Percentiles rank a stretch among this genome's conserved stretches.
These are phyloP conservation scores for Isoperla grammatica DNA, from an alignment of 2,888 invertebrate genomes.

Conservation along the genomic window DNA sequence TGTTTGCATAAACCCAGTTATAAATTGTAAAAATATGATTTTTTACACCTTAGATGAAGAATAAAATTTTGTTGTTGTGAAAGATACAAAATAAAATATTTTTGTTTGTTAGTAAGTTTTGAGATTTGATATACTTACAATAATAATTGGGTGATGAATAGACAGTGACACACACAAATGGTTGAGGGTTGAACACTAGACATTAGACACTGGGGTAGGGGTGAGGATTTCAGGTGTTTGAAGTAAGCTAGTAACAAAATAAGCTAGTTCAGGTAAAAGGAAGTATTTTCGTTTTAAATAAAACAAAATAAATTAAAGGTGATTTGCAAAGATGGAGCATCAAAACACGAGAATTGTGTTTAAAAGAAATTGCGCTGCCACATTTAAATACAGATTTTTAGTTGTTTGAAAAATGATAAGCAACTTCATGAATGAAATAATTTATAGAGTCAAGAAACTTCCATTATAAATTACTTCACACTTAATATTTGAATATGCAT, in stretches of 20 bases:
- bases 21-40: not conserved
- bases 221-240: constrained; percentile 15
- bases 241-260: constrained; percentile 17
- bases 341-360: too few species aligned
- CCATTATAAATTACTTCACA: too few species aligned
- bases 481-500: too few species aligned
- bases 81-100: too few species aligned
- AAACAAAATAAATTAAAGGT: not conserved
- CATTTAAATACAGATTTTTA: too few species aligned
- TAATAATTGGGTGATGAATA: constrained; percentile 25
- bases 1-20: too few species aligned
- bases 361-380: too few species aligned
- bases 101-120: too few species aligned
- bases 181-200: constrained; percentile 75
- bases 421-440: too few species aligned
- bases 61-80: not conserved
- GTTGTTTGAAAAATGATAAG: too few species aligned
- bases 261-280: constrained; percentile 17
- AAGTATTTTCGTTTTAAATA: constrained; percentile 2
- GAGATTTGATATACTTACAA: not conserved
- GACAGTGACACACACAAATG: constrained; percentile 62
- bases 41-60: not conserved
- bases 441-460: too few species aligned
- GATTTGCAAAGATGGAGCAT: constrained; percentile 8
- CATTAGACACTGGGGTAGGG: constrained; percentile 64